Percentiles rank a stretch among this genome's conserved stretches.
These are phyloP conservation scores for Ennomos erosarius DNA, from an alignment of 2,888 invertebrate genomes.

Conservation along the genomic window DNA sequence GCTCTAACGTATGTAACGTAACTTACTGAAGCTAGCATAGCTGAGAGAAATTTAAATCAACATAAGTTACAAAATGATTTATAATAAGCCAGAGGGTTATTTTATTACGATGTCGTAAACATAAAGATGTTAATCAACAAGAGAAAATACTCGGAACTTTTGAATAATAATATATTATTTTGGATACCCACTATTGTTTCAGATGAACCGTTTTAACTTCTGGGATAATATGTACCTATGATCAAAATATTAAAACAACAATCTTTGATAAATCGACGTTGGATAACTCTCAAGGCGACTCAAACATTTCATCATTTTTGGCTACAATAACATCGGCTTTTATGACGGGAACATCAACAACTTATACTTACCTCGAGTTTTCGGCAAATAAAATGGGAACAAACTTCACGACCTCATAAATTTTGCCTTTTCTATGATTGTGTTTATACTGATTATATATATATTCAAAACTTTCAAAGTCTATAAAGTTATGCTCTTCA, in stretches of 20 bases:
- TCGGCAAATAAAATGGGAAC: constrained; percentile 41
- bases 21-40: constrained; percentile 18
- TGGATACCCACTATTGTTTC: too few species aligned
- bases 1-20: constrained; percentile 11
- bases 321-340: constrained; percentile 44
- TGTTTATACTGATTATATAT: constrained; percentile 23
- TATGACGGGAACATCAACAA: constrained; percentile 36
- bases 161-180: not conserved
- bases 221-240: not conserved
- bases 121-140: constrained; percentile 7
- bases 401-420: constrained; percentile 47
- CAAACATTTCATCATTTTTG: constrained; percentile 48
- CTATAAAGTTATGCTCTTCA: constrained; percentile 36
- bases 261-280: constrained; percentile 11
- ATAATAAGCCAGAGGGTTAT: too few species aligned
- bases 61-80: constrained; percentile 14
- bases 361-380: constrained; percentile 32
- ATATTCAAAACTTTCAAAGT: constrained; percentile 27
- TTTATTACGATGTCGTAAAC: constrained; percentile 2
- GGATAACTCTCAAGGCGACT: constrained; percentile 30
- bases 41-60: constrained; percentile 33
- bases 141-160: not conserved
- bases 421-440: constrained; percentile 35
- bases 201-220: too few species aligned
- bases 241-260: not conserved